Evolutionary conservation across 2,113 vertebrate species (phyloP).

Genomic region (Lepus europaeus): DNA sequence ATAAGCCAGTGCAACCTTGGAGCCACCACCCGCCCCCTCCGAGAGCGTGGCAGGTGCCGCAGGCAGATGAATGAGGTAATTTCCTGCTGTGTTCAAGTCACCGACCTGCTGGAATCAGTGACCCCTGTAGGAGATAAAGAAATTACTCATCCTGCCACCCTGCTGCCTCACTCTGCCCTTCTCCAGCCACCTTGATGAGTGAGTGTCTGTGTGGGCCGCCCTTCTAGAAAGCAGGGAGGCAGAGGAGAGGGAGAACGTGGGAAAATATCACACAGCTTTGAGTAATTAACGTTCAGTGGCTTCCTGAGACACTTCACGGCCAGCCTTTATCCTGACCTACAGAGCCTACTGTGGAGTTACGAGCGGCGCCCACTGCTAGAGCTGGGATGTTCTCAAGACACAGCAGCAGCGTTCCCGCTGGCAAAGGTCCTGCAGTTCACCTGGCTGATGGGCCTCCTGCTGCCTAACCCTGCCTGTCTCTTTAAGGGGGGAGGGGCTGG

Average conservation of each 20-base stretch:
- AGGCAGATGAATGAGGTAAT: slow-evolving; percentile 65
- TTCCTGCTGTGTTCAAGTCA: slow-evolving; percentile 46
- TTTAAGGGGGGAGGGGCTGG: background rate
- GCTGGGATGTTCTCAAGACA: background rate
- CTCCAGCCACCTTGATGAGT: background rate
- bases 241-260: background rate
- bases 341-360: background rate
- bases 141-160: slow-evolving; percentile 63
- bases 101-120: slow-evolving; percentile 17
- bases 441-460: background rate
- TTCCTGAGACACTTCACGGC: background rate
- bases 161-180: slow-evolving; percentile 24
- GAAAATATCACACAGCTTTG: background rate
- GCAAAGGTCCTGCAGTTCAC: background rate
- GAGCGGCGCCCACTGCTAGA: background rate
- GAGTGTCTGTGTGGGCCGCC: background rate
- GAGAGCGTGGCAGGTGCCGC: background rate
- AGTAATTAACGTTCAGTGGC: background rate
- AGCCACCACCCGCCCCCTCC: background rate
- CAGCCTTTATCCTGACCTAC: background rate
- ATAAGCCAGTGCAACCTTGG: background rate
- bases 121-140: slow-evolving; percentile 57
- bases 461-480: background rate
- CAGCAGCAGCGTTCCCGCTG: background rate
- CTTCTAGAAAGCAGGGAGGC: background rate